Evolutionary conservation across 2,888 invertebrate species (phyloP).

Genomic region (Ennomos quercinarius): DNA sequence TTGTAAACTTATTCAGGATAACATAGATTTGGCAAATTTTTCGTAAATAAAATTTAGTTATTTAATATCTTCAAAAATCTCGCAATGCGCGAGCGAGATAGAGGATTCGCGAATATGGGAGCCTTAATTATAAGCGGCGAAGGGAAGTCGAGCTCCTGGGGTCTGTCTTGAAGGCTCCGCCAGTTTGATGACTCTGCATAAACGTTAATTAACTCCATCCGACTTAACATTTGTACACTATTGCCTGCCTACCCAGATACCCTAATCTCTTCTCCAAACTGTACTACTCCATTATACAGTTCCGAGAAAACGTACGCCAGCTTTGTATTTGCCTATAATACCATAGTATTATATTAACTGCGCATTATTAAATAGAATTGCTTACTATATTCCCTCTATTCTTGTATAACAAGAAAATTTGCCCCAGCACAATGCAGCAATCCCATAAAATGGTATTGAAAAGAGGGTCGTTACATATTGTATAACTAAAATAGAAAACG

Average conservation of each 20-base stretch:
- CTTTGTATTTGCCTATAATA: slow-evolving; percentile 6
- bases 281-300: slow-evolving; percentile 2
- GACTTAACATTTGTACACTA: slow-evolving; percentile 46
- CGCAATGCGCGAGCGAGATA: no score
- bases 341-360: background rate
- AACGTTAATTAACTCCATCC: slow-evolving; percentile 68
- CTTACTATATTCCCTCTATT: slow-evolving; percentile 13
- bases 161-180: slow-evolving; percentile 50
- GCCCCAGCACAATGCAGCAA: slow-evolving; percentile 31
- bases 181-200: slow-evolving; percentile 69
- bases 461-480: slow-evolving; percentile 40
- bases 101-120: no score
- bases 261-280: slow-evolving; percentile 16
- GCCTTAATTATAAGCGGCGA: slow-evolving; percentile 30
- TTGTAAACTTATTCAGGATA: no score
- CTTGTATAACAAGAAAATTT: slow-evolving; percentile 24
- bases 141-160: slow-evolving; percentile 53
- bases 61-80: no score
- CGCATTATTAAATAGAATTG: slow-evolving; percentile 12
- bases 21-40: no score
- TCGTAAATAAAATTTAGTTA: no score
- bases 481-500: slow-evolving; percentile 43
- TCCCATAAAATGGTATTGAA: slow-evolving; percentile 41
- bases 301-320: slow-evolving; percentile 6
- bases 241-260: slow-evolving; percentile 26